Base-by-base conservation (phyloP, 2,113 vertebrate genomes). In the Synodontis membranacea region DNA sequence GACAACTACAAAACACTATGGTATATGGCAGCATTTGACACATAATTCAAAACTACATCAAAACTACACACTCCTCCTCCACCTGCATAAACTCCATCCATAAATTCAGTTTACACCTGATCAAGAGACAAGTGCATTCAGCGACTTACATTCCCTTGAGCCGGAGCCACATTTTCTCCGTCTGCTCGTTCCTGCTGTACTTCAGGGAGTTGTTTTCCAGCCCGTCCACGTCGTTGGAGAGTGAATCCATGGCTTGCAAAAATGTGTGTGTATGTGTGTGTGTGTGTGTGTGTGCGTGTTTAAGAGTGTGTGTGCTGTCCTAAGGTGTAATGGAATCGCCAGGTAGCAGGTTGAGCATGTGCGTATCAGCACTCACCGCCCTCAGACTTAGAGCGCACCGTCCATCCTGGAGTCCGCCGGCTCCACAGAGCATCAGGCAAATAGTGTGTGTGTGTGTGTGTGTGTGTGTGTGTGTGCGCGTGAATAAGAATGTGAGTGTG, bases 91-190 rank as follows among this genome's bases (percentile, higher is more conserved):
- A 64, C 80, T 70, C 19, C 25, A 46, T 17, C 31, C 78, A 58
- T 19, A 15, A 80, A 44, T 7, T 21, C 5, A 76, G 17, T 31
- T 50, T 34, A 31, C 14, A 31, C 25, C 25, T 19, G 46, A 31
- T 48, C 44, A 31, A 34, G 31, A 76, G 39, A 34, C 19, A 39
- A 70, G 31, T 28, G 50, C 7, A 17, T 37, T 34, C 58, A 48
- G 31, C 39, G 64, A 92, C 92, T 92, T 91, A 92, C 92, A 92
- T 92, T 89, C 92, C 92, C 66, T 84, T 92, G 72, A 92, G 88
- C 19, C 92, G 89, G 76, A 92, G 86, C 92, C 92, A 92, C 89
- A 92, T 91, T 76, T 90, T 91, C 88, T 91, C 92, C 2, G 89
- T 91, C 84, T 92, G 92, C n/a, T 92, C 91, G 19, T 86, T 88